Conservation (phyloP, 1,140 invertebrate species). For the Matsumurasca onukii region DNA sequence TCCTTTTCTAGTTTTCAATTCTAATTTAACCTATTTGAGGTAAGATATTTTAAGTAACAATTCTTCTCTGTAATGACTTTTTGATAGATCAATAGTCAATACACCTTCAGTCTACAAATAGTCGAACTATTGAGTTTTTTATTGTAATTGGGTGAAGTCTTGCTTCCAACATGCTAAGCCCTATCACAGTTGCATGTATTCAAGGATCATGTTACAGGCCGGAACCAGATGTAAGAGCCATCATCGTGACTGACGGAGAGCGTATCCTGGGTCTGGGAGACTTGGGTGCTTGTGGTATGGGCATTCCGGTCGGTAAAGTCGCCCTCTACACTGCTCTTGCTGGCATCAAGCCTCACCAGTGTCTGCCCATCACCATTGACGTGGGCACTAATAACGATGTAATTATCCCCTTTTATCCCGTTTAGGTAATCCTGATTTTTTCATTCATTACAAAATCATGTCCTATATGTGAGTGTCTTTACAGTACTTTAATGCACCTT, state of each 20-base stretch:
- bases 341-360: slow-evolving; percentile 91
- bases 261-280: slow-evolving; percentile 92
- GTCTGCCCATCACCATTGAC: slow-evolving; percentile 89
- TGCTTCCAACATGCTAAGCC: no score
- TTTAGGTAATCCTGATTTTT: slow-evolving; percentile 15
- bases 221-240: slow-evolving; percentile 87
- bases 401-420: slow-evolving; percentile 41
- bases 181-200: no score
- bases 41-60: no score
- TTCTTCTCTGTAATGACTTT: no score
- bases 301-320: slow-evolving; percentile 93
- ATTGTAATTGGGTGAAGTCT: no score
- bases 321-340: slow-evolving; percentile 91
- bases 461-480: slow-evolving; percentile 8
- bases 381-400: slow-evolving; percentile 90
- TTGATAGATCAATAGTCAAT: no score
- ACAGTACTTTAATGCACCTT: no score
- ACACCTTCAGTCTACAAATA: no score
- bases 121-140: no score
- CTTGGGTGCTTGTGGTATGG: slow-evolving; percentile 93
- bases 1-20: no score
- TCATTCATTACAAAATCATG: neutral
- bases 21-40: no score
- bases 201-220: slow-evolving; percentile 72
- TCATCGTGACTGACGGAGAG: slow-evolving; percentile 95